phyloP scores from a whole-genome alignment of 2,113 vertebrate genomes.

The Notothenia coriiceps region DNA sequence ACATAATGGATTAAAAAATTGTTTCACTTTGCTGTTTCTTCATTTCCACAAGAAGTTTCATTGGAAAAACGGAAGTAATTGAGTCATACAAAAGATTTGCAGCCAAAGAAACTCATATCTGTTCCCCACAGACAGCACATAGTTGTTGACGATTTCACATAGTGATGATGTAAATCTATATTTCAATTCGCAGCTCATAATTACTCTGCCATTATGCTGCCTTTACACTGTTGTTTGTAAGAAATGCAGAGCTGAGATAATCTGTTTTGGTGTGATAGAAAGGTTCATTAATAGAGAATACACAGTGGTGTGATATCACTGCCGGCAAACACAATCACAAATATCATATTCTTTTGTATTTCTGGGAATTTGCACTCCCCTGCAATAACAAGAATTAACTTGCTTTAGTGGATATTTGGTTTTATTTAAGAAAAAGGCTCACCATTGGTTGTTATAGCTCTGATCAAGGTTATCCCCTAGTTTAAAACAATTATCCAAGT shows the following conservation, averaged over 20 bases:
- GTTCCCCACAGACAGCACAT: conserved; percentile 52
- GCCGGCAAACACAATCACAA: conserved; percentile 33
- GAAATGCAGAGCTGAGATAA: conserved; percentile 66
- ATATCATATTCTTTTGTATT: conserved; percentile 19
- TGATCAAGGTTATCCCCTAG: conserved; percentile 27
- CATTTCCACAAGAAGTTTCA: conserved; percentile 29
- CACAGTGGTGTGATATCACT: conserved; percentile 40
- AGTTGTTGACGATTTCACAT: conserved; percentile 65
- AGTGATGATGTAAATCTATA: conserved; percentile 63
- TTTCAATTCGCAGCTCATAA: conserved; percentile 75
- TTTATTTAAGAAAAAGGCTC: conserved; percentile 8
- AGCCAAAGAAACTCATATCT: conserved; percentile 55
- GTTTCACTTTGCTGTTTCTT: conserved; percentile 18
- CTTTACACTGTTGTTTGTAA: conserved; percentile 65
- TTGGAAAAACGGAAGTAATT: conserved; percentile 28
- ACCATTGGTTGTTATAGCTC: background rate
- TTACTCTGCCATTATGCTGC: conserved; percentile 62
- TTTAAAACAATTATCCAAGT: conserved; percentile 14
- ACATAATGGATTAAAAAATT: background rate
- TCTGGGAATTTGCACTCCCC: conserved; percentile 16
- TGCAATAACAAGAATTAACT: conserved; percentile 33
- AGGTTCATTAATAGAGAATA: conserved; percentile 70
- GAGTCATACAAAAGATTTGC: conserved; percentile 50
- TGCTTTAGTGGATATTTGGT: background rate
- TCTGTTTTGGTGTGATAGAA: conserved; percentile 73